Percentiles rank a stretch among this genome's conserved stretches.
These are phyloP conservation scores for Eulemur rufifrons DNA, from an alignment of 2,113 vertebrate species.

Conservation along the genomic window DNA sequence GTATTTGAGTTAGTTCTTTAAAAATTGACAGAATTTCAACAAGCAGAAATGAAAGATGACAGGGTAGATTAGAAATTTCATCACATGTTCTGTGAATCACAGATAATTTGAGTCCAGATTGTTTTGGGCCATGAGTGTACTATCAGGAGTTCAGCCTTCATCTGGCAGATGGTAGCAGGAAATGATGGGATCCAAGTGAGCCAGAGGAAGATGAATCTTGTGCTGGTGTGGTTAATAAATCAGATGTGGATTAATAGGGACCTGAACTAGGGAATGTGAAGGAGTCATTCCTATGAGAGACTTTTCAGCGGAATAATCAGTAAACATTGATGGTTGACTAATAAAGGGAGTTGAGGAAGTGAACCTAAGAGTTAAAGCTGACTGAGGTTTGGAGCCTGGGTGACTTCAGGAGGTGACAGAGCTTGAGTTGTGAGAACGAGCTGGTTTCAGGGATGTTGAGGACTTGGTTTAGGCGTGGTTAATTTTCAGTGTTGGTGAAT, in stretches of 20 bases:
- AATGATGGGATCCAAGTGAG: neutral
- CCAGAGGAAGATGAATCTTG: neutral
- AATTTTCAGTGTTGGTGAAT: neutral
- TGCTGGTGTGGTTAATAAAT: neutral
- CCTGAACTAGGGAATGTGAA: neutral
- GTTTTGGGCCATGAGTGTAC: neutral
- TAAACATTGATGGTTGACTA: neutral
- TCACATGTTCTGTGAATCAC: conserved; percentile 16
- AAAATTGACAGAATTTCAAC: neutral
- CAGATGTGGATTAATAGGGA: neutral
- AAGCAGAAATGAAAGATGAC: conserved; percentile 1
- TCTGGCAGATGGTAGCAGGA: neutral
- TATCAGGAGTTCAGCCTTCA: neutral
- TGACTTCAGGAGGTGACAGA: neutral
- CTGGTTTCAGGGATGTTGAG: neutral
- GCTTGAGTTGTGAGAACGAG: neutral
- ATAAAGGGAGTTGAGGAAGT: neutral
- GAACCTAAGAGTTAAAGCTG: neutral
- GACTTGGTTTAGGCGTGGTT: neutral
- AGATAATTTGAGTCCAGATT: conserved; percentile 5
- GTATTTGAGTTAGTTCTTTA: conserved; percentile 17
- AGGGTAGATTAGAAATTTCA: neutral
- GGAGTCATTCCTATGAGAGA: neutral
- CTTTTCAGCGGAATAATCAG: neutral
- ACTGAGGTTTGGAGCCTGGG: neutral